These are phyloP conservation scores for Cacatua alba DNA, from an alignment of 2,113 vertebrate species.

Conservation along the genomic window DNA sequence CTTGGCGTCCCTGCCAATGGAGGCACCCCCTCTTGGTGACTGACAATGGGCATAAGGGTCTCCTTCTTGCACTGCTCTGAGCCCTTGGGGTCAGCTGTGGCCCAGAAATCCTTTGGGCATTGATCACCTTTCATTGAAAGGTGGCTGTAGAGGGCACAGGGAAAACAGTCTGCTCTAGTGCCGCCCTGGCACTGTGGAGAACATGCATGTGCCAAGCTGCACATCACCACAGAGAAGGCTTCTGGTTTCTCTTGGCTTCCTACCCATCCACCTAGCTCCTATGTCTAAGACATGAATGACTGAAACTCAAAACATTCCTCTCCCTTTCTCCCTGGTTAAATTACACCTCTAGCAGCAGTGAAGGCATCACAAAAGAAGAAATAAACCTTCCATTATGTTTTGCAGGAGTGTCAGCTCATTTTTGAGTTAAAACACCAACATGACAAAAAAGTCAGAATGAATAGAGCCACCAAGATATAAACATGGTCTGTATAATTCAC, in stretches of 20 bases:
- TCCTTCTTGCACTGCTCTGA: background rate
- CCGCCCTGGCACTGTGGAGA: background rate
- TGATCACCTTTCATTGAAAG: background rate
- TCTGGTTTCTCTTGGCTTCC: background rate
- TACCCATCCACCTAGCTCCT: background rate
- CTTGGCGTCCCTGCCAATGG: background rate
- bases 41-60: background rate
- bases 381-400: slow-evolving; percentile 32
- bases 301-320: background rate
- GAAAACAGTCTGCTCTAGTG: background rate
- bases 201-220: too few relatives aligned
- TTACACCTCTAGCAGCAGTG: background rate
- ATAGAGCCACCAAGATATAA: slow-evolving; percentile 32
- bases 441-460: slow-evolving; percentile 23
- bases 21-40: background rate
- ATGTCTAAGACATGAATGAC: background rate
- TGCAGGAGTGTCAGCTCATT: background rate
- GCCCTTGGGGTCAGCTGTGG: background rate
- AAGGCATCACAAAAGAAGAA: slow-evolving; percentile 23
- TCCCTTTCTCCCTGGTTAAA: background rate
- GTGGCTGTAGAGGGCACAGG: background rate
- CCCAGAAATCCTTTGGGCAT: background rate
- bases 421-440: slow-evolving; percentile 34
- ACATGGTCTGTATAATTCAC: slow-evolving; percentile 27
- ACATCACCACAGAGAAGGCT: background rate